Conservation (phyloP, 1,140 invertebrate genomes). For the Drosophila grimshawi region DNA sequence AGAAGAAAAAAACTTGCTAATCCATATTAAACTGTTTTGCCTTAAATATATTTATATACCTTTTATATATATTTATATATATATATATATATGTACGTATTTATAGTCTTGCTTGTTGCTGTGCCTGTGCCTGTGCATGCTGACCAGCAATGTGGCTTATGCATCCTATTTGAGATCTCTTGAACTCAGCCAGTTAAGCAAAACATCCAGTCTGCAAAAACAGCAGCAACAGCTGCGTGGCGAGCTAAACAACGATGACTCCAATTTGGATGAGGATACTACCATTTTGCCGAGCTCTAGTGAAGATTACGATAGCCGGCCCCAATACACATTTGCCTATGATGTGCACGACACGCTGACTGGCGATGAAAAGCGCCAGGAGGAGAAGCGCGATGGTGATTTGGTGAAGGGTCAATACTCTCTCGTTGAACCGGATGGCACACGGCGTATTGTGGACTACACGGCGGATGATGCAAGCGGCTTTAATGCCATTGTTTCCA, state of each 20-base stretch:
- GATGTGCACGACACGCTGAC: slow-evolving; percentile 85
- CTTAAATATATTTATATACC: too few species aligned
- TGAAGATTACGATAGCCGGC: slow-evolving; percentile 86
- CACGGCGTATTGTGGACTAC: slow-evolving; percentile 86
- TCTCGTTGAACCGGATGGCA: slow-evolving; percentile 87
- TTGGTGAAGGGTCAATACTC: slow-evolving; percentile 86
- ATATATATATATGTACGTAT: neutral
- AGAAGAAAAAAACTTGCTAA: too few species aligned
- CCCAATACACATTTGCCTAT: slow-evolving; percentile 85
- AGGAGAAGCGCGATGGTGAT: slow-evolving; percentile 86
- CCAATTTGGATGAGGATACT: slow-evolving; percentile 57
- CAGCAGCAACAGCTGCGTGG: slow-evolving; percentile 53
- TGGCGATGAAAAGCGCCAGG: slow-evolving; percentile 86
- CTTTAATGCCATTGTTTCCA: slow-evolving; percentile 87
- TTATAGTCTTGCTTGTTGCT: slow-evolving; percentile 71
- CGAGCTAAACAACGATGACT: slow-evolving; percentile 49
- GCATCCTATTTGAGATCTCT: slow-evolving; percentile 67
- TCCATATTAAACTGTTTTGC: neutral
- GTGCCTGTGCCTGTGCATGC: slow-evolving; percentile 66
- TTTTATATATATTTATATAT: too few species aligned
- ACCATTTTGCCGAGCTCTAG: slow-evolving; percentile 64
- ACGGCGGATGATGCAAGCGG: slow-evolving; percentile 86
- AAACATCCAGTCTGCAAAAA: slow-evolving; percentile 55
- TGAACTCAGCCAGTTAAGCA: slow-evolving; percentile 66
- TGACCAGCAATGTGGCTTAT: slow-evolving; percentile 69